phyloP scores from a whole-genome alignment of 2,797 vertebrate genomes.

The Psittacula echo region DNA sequence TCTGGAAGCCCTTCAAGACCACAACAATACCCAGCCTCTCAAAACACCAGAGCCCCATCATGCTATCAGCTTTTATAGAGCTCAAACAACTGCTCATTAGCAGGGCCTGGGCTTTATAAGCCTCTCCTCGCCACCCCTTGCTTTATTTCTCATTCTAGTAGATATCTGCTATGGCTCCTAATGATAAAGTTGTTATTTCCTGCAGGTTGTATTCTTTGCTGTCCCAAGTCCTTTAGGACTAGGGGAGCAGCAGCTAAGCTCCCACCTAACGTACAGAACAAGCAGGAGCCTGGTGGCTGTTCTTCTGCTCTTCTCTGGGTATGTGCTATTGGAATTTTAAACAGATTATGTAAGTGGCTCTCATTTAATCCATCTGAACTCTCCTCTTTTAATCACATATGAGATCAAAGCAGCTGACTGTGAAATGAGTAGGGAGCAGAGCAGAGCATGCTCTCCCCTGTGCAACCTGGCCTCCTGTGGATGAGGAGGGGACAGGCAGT shows the following conservation, averaged over 20 bases:
- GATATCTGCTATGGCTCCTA: fast-evolving
- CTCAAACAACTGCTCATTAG: not conserved
- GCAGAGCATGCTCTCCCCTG: not conserved
- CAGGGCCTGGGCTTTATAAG: not conserved
- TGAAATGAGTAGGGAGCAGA: not conserved
- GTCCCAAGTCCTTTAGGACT: not conserved
- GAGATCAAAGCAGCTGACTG: conserved; percentile 62
- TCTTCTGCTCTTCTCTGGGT: not conserved
- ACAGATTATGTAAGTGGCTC: conserved; percentile 65
- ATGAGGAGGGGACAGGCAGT: not conserved
- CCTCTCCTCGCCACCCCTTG: not conserved
- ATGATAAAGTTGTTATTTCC: not conserved
- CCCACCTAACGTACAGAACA: not conserved
- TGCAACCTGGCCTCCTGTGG: not conserved
- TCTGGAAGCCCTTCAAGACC: not conserved
- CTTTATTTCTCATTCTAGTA: not conserved
- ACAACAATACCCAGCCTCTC: not conserved
- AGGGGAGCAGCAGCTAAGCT: not conserved
- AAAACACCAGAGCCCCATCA: fast-evolving
- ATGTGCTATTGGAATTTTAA: conserved; percentile 57
- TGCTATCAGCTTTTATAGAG: not conserved
- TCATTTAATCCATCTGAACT: conserved; percentile 61
- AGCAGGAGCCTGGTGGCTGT: not conserved
- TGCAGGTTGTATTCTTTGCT: not conserved
- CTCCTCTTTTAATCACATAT: conserved; percentile 12